Percentiles rank a stretch among this genome's conserved stretches.
Conservation (phyloP, 2,797 vertebrate species). For the Betta splendens region DNA sequence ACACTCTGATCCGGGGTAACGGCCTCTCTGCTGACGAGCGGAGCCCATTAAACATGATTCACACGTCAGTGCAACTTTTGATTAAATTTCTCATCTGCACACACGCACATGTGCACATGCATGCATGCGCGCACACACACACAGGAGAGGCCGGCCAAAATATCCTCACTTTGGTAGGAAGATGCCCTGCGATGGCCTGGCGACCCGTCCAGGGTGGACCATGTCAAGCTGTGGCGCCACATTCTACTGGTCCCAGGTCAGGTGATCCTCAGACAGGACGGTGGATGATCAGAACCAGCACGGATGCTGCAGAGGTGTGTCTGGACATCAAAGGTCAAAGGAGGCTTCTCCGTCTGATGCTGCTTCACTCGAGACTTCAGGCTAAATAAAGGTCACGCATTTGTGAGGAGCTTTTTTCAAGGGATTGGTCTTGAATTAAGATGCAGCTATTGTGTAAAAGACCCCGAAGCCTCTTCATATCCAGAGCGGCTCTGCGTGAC, state of each 20-base stretch:
- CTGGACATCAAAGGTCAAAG: background rate
- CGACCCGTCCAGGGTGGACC: no score
- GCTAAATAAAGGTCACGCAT: background rate
- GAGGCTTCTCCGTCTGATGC: background rate
- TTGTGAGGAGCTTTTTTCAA: background rate
- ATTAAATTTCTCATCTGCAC: slow-evolving; percentile 43
- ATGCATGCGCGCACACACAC: no score
- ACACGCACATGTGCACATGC: no score
- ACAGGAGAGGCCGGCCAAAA: no score
- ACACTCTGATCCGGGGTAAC: slow-evolving; percentile 17
- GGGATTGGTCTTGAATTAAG: slow-evolving; percentile 29
- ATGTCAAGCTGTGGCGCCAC: no score
- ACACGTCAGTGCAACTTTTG: slow-evolving; percentile 19
- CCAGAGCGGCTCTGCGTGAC: background rate
- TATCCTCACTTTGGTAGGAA: no score
- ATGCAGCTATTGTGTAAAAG: slow-evolving; percentile 9
- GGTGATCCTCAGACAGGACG: no score
- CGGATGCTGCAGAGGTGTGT: no score
- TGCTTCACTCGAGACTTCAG: background rate
- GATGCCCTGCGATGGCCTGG: no score
- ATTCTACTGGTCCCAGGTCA: no score
- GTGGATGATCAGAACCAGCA: no score
- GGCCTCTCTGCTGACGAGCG: slow-evolving; percentile 43
- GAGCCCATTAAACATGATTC: slow-evolving; percentile 43
- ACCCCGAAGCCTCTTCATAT: slow-evolving; percentile 8